Conservation (phyloP, 1,140 invertebrate species). For the Trissolcus basalis region DNA sequence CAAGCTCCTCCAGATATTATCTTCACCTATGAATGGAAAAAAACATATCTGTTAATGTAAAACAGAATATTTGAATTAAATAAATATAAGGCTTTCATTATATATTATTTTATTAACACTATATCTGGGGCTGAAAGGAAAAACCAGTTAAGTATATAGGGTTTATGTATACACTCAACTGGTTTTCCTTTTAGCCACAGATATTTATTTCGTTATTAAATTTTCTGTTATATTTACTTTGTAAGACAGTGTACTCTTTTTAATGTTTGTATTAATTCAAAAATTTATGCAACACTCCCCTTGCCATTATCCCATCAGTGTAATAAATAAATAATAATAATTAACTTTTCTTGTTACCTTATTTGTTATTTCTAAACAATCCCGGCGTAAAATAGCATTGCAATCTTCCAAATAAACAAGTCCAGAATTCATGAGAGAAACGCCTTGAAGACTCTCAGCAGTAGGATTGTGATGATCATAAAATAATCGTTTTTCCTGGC, state of each 20-base stretch:
- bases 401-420: conserved; percentile 73
- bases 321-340: no score
- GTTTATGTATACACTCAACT: no score
- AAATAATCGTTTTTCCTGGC: conserved; percentile 21
- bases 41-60: conserved; percentile 2
- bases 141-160: no score
- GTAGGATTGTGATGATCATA: conserved; percentile 74
- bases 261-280: not conserved
- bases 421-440: conserved; percentile 74
- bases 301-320: not conserved
- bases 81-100: no score
- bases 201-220: no score
- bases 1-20: conserved; percentile 81
- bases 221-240: no score
- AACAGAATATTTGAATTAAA: no score
- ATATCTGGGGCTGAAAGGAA: no score
- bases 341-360: conserved; percentile 56
- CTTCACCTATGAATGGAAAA: conserved; percentile 71
- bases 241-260: not conserved
- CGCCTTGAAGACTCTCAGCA: conserved; percentile 75
- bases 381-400: conserved; percentile 75
- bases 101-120: no score
- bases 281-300: no score
- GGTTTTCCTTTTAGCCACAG: no score
- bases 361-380: conserved; percentile 63